Base-by-base conservation (phyloP, 2,113 vertebrate species). In the Sorex araneus region DNA sequence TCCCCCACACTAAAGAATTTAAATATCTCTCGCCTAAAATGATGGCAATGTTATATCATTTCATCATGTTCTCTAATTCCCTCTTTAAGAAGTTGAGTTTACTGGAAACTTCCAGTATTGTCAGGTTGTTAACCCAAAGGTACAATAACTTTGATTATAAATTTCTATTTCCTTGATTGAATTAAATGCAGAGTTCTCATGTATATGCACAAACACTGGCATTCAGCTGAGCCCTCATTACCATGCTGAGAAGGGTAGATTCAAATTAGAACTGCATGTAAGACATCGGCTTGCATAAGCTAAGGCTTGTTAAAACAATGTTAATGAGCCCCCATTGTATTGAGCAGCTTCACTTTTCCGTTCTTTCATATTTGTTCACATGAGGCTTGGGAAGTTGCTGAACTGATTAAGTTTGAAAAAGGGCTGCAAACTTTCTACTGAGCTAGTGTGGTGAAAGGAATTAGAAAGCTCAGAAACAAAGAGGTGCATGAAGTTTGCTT, bases 291-390 rank as follows among this genome's bases (percentile, higher is more conserved):
- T 93, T 67, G 94, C 91, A 95, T 95, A 95, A 92, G 28, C 86
- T 47, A 9, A 76, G 47, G 89, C 95, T 96, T 95, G 94, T 96
- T 96, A 93, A 95, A 94, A 77, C 92, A 70, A 84, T 96, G 96
- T 95, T 91, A 97, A 96, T 95, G 94, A 95, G 89, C 94, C 91
- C 91, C 94, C 84, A 91, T 95, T 94, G 91, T 95, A 91, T 25
- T 89, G 69, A 95, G 54, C 73, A 71, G 80, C 77, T 95, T 95
- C 83, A 80, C 76, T 93, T 95, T 67, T 88, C 25, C 57, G 34
- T 23, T 92, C 92, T 92, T 93, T 92, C 84, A 66, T 93, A 95
- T 96, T 95, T 94, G 95, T 92, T 96, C 92, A 78, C 86, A 92
- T 3, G 86, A 94, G 92, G 47, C 15, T n/a, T 78, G 80, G 80